A percentile compares a stretch with the other conserved stretches of the same genome.
These are phyloP conservation scores for Octodonta nipae DNA, from an alignment of 2,888 invertebrate species.

Conservation along the genomic window DNA sequence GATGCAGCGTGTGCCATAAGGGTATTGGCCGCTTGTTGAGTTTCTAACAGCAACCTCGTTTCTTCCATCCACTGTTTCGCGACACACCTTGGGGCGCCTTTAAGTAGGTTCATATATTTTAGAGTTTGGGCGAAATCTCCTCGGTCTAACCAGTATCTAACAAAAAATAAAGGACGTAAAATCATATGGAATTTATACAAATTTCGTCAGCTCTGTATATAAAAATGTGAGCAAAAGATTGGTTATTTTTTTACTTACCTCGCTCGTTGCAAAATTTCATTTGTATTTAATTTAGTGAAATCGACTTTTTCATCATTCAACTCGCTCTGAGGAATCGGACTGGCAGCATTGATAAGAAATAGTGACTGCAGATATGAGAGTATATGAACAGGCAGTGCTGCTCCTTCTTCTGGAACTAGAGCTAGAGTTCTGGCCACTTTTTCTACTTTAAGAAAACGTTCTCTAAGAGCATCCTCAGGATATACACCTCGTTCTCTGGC, in stretches of 20 bases:
- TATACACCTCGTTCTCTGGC: constrained; percentile 71
- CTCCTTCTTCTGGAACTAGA: constrained; percentile 77
- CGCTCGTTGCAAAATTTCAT: constrained; percentile 79
- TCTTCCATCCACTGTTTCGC: constrained; percentile 81
- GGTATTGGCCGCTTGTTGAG: constrained; percentile 79
- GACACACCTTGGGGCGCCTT: constrained; percentile 76
- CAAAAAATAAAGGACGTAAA: constrained; percentile 1
- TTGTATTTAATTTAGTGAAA: constrained; percentile 63
- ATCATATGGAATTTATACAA: neutral
- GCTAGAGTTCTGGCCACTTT: constrained; percentile 71
- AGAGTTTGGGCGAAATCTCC: constrained; percentile 79
- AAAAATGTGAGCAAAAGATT: too few species aligned
- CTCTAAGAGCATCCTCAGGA: constrained; percentile 73
- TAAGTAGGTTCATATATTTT: constrained; percentile 71
- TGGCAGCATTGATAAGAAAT: constrained; percentile 54
- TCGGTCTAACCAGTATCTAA: constrained; percentile 74
- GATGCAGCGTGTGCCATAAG: constrained; percentile 81
- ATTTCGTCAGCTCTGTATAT: constrained; percentile 1
- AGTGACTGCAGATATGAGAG: constrained; percentile 83
- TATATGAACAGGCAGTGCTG: constrained; percentile 66
- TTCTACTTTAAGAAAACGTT: constrained; percentile 72
- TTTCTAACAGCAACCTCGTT: constrained; percentile 69
- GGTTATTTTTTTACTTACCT: too few species aligned
- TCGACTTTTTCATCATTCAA: constrained; percentile 60
- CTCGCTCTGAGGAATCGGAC: constrained; percentile 60